Evolutionary conservation across 2,888 invertebrate species (phyloP).

Genomic region (Vesta saturnalis): DNA sequence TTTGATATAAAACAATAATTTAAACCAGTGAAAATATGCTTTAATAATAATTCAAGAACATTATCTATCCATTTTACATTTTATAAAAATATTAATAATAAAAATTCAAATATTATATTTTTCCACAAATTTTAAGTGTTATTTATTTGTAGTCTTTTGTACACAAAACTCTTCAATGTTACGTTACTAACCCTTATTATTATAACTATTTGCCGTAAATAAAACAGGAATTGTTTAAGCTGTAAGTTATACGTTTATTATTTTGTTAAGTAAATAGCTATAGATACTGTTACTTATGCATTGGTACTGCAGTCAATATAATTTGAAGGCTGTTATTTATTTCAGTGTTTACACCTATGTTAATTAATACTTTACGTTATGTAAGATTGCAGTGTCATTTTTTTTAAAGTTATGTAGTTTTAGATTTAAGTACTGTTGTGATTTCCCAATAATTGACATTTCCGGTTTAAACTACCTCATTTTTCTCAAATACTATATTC

Average conservation of each 20-base stretch:
- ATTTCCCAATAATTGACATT: conserved; percentile 34
- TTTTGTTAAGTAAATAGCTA: conserved; percentile 14
- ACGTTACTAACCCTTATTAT: conserved; percentile 42
- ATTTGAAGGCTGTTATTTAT: conserved; percentile 40
- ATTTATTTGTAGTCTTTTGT: conserved; percentile 30
- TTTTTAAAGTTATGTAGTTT: conserved; percentile 30
- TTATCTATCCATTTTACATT: conserved; percentile 34
- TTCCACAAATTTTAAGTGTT: conserved; percentile 32
- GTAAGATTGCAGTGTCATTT: conserved; percentile 28
- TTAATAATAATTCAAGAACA: conserved; percentile 32
- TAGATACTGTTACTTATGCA: conserved; percentile 25
- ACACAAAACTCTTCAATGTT: conserved; percentile 20
- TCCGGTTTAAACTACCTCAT: conserved; percentile 44
- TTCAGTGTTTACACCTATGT: conserved; percentile 37
- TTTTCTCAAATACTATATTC: conserved; percentile 37
- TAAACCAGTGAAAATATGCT: conserved; percentile 28
- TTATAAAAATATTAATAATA: conserved; percentile 29
- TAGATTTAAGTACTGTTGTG: conserved; percentile 35
- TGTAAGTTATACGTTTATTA: conserved; percentile 23
- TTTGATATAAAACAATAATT: too few relatives aligned
- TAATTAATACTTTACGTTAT: conserved; percentile 22
- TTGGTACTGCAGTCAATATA: conserved; percentile 27
- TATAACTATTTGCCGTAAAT: conserved; percentile 41
- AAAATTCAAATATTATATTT: conserved; percentile 33
- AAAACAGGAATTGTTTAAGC: conserved; percentile 28